Evolutionary conservation across 2,113 vertebrate genomes (phyloP).

Genomic region (Ailuropoda melanoleuca): DNA sequence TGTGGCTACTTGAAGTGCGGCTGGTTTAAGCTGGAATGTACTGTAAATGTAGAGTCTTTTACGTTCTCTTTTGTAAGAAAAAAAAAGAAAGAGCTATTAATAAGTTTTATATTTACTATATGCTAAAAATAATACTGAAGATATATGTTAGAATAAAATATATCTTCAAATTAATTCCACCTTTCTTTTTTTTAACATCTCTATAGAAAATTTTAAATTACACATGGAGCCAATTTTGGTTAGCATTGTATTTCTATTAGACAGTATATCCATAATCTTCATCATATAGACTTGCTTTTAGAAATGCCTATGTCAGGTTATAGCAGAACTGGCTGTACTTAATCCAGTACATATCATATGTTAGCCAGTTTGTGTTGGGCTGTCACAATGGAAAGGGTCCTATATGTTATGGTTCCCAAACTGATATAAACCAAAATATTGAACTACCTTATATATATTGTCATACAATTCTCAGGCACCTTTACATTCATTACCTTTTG

Average conservation of each 20-base stretch:
- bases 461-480: neutral
- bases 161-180: neutral
- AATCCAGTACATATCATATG: neutral
- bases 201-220: neutral
- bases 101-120: conserved; percentile 1
- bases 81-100: neutral
- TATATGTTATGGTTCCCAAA: neutral
- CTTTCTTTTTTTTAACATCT: neutral
- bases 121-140: conserved; percentile 1
- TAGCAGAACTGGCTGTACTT: neutral
- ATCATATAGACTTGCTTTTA: neutral
- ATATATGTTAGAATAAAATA: neutral
- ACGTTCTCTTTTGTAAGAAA: neutral
- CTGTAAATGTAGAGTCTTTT: neutral
- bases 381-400: neutral
- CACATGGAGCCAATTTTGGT: neutral
- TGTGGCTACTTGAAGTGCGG: neutral
- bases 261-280: neutral
- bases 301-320: neutral
- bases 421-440: neutral
- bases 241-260: neutral
- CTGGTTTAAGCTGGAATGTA: neutral
- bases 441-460: neutral
- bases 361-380: neutral
- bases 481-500: neutral